Evolutionary conservation across 1,140 invertebrate species (phyloP).

Genomic region (Brevipalpus yothersi): DNA sequence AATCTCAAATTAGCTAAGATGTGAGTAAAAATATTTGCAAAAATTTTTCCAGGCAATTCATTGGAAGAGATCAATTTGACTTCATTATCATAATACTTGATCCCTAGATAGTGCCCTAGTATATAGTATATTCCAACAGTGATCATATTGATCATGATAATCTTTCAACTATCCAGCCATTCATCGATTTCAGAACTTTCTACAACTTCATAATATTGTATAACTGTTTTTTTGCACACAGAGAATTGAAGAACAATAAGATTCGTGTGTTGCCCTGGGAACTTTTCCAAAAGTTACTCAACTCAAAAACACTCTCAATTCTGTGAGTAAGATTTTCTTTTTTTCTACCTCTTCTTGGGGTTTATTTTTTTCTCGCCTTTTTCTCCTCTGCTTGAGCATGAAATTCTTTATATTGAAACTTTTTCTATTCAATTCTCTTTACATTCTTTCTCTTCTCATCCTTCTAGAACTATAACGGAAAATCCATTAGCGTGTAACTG

Average conservation of each 20-base stretch:
- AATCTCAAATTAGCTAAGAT: neutral
- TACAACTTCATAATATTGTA: no score
- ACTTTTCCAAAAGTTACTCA: neutral
- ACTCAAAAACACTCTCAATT: neutral
- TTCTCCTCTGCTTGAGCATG: neutral
- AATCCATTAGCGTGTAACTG: constrained; percentile 13
- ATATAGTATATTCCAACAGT: no score
- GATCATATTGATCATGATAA: neutral
- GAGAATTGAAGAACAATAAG: neutral
- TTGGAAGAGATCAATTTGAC: neutral
- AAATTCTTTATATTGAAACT: neutral
- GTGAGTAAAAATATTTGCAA: neutral
- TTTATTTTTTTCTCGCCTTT: neutral
- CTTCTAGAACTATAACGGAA: neutral
- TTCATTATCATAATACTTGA: neutral
- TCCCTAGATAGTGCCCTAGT: neutral
- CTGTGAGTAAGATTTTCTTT: neutral
- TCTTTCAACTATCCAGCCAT: no score
- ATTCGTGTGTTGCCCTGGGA: neutral
- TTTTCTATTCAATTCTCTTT: neutral
- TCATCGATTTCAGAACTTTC: no score
- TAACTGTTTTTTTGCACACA: neutral
- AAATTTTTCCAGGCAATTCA: neutral
- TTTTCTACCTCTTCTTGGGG: neutral
- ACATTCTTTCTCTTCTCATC: neutral